Evolutionary conservation across 2,888 invertebrate species (phyloP).

Genomic region (Nomada goodeniana): DNA sequence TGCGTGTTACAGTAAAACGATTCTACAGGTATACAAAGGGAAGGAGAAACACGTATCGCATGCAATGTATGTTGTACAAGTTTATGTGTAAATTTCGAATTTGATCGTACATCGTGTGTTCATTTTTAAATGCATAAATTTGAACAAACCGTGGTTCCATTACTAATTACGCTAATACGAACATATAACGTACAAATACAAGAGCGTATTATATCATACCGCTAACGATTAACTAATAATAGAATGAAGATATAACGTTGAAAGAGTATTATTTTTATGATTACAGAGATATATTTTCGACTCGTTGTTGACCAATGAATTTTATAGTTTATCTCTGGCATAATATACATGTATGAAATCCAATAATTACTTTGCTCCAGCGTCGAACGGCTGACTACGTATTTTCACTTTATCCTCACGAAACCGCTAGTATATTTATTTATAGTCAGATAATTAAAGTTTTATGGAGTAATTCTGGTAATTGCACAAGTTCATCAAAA

Average conservation of each 20-base stretch:
- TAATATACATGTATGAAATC: conserved; percentile 44
- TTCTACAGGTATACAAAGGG: background rate
- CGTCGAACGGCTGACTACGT: conserved; percentile 45
- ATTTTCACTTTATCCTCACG: conserved; percentile 42
- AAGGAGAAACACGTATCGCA: too few relatives aligned
- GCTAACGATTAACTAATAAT: conserved; percentile 51
- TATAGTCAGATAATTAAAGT: conserved; percentile 34
- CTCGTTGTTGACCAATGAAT: conserved; percentile 82
- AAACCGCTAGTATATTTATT: conserved; percentile 40
- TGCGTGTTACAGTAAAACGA: conserved; percentile 2
- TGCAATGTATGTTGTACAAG: conserved; percentile 33
- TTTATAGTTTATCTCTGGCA: conserved; percentile 71
- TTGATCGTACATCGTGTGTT: conserved; percentile 31
- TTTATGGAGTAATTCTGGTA: conserved; percentile 25
- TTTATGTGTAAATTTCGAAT: conserved; percentile 18
- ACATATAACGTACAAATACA: conserved; percentile 57
- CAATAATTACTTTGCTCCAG: conserved; percentile 66
- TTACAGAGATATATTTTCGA: conserved; percentile 78
- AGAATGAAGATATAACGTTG: conserved; percentile 54
- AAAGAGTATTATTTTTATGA: conserved; percentile 68
- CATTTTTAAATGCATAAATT: conserved; percentile 15
- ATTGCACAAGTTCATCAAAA: conserved; percentile 41
- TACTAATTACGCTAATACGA: conserved; percentile 26
- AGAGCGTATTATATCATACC: conserved; percentile 32
- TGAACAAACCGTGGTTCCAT: conserved; percentile 28